phyloP scores from a whole-genome alignment of 2,888 invertebrate genomes.

The Erynnis tages region DNA sequence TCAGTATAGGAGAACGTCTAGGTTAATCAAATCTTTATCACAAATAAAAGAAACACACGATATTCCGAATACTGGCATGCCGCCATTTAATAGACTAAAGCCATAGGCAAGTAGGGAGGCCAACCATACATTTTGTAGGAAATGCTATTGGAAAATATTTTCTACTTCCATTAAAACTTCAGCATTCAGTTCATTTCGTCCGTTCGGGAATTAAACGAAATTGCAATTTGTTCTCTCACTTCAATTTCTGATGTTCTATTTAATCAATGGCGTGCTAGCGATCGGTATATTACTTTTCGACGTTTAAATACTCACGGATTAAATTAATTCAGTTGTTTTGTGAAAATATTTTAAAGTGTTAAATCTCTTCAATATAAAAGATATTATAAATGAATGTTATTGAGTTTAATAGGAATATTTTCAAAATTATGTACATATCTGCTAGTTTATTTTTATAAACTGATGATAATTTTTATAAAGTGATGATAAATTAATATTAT shows the following conservation, averaged over 20 bases:
- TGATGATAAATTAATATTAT: no score
- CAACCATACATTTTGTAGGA: slow-evolving; percentile 18
- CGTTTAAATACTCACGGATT: not conserved
- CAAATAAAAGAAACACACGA: slow-evolving; percentile 10
- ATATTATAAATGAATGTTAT: no score
- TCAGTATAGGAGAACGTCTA: no score
- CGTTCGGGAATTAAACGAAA: slow-evolving; percentile 17
- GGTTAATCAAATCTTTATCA: no score
- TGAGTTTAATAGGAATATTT: no score
- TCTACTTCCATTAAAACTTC: slow-evolving; percentile 18
- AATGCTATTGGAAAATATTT: slow-evolving; percentile 15
- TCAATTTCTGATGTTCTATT: slow-evolving; percentile 13
- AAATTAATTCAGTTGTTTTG: no score
- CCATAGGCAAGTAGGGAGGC: slow-evolving; percentile 14
- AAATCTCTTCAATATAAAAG: no score
- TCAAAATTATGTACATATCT: no score
- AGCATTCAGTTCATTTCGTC: slow-evolving; percentile 7
- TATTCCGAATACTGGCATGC: slow-evolving; percentile 13
- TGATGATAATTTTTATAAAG: no score
- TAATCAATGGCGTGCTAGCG: slow-evolving; percentile 1
- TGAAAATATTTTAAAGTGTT: no score
- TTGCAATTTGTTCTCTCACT: slow-evolving; percentile 10
- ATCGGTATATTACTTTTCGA: not conserved
- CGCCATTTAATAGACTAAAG: slow-evolving; percentile 13
- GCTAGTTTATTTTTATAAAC: no score